Percentiles rank a stretch among this genome's conserved stretches.
phyloP scores from a whole-genome alignment of 2,797 vertebrate genomes.

The Lagodon rhomboides region DNA sequence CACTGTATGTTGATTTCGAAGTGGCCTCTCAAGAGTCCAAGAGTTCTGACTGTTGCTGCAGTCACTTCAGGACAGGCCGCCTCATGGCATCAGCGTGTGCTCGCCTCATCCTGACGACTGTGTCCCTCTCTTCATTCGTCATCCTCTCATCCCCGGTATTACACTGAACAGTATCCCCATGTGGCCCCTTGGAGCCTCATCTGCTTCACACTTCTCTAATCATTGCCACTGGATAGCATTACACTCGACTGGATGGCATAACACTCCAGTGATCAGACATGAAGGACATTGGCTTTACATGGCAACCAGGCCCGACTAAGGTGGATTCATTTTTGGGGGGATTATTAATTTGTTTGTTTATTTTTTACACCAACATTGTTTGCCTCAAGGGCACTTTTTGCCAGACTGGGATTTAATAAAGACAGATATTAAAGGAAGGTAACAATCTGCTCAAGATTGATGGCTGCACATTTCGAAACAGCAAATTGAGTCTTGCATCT shows the following conservation, averaged over 20 bases:
- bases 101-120: conserved; percentile 61
- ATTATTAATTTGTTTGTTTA: conserved; percentile 5
- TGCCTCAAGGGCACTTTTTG: background rate
- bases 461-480: conserved; percentile 31
- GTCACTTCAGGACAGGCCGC: conserved; percentile 53
- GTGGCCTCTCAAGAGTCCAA: background rate
- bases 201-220: conserved; percentile 75
- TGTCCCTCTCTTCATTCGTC: conserved; percentile 58
- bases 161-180: conserved; percentile 60
- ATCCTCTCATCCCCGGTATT: conserved; percentile 62
- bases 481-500: conserved; percentile 26
- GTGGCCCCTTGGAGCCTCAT: conserved; percentile 68
- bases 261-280: conserved; percentile 59
- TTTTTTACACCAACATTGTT: background rate
- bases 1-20: background rate
- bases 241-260: conserved; percentile 59
- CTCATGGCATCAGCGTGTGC: conserved; percentile 52
- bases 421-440: conserved; percentile 19
- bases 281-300: conserved; percentile 46
- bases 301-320: background rate
- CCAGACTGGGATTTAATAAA: conserved; percentile 29
- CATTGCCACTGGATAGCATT: conserved; percentile 71
- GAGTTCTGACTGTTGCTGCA: conserved; percentile 25
- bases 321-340: background rate
- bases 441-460: conserved; percentile 44